phyloP scores from a whole-genome alignment of 2,113 vertebrate species.

The Ifrita kowaldi region DNA sequence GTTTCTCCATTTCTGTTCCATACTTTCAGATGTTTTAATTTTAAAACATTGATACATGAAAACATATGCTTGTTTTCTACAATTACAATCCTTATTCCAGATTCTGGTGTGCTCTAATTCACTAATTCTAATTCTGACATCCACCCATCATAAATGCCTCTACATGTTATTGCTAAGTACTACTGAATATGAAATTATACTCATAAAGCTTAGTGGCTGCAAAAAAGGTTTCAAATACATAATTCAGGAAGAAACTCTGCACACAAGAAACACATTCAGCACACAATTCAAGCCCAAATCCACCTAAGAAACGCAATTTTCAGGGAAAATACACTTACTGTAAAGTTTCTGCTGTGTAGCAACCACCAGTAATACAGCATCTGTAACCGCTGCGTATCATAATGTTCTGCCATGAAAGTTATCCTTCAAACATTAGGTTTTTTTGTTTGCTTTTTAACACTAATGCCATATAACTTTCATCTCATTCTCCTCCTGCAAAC shows the following conservation, averaged over 20 bases:
- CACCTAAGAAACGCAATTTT: not conserved
- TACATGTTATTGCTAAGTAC: not conserved
- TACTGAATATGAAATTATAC: not conserved
- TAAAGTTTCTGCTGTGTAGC: not conserved
- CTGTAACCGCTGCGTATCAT: not conserved
- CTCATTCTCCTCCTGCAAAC: slow-evolving; percentile 30
- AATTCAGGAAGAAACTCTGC: not conserved
- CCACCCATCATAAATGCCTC: not conserved
- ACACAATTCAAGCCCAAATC: not conserved
- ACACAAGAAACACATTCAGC: not conserved
- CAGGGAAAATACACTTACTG: not conserved
- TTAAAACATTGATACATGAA: not conserved
- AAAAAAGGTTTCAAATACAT: slow-evolving; percentile 9
- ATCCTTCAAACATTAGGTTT: not conserved
- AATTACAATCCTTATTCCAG: not conserved
- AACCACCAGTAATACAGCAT: not conserved
- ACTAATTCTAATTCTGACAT: not conserved
- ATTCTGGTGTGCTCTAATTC: not conserved
- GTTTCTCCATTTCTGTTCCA: not conserved
- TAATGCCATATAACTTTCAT: not conserved
- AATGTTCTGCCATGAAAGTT: not conserved
- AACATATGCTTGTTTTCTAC: not conserved
- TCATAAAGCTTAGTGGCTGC: not conserved
- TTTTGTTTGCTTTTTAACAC: not conserved
- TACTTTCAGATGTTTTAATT: not conserved